Percentiles rank a stretch among this genome's conserved stretches.
phyloP scores from a whole-genome alignment of 2,113 vertebrate genomes.

The Corvus hawaiiensis region DNA sequence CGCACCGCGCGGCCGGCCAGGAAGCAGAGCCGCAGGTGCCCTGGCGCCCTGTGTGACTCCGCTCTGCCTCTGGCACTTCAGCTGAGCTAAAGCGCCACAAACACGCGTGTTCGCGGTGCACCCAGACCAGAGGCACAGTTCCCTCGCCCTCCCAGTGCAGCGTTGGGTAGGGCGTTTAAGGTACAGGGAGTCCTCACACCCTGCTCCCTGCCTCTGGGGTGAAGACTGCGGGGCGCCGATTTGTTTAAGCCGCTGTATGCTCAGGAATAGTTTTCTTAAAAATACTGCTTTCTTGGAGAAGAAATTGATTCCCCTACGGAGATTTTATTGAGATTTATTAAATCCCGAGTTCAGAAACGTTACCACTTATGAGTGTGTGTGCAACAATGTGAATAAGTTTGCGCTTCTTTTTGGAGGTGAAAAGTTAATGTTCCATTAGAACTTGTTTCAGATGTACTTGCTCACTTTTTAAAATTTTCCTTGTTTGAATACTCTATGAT shows the following conservation, averaged over 20 bases:
- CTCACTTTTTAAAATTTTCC: not conserved
- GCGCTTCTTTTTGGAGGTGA: not conserved
- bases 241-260: not conserved
- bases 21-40: not conserved
- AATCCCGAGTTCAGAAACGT: not conserved
- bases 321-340: not conserved
- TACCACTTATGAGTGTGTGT: not conserved
- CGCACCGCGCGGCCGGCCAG: not conserved
- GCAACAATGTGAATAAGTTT: not conserved
- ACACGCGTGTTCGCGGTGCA: accelerated
- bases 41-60: not conserved
- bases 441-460: not conserved
- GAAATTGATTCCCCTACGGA: not conserved
- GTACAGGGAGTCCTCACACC: not conserved
- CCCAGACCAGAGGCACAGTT: not conserved
- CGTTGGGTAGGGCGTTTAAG: not conserved
- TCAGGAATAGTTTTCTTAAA: not conserved
- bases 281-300: not conserved
- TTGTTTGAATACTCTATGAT: not conserved
- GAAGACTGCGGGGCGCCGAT: not conserved
- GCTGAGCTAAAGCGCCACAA: not conserved
- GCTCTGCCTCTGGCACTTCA: not conserved
- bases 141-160: accelerated
- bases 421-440: not conserved
- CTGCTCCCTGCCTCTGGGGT: not conserved